phyloP scores from a whole-genome alignment of 2,797 vertebrate genomes.

The Aselliscus stoliczkanus region DNA sequence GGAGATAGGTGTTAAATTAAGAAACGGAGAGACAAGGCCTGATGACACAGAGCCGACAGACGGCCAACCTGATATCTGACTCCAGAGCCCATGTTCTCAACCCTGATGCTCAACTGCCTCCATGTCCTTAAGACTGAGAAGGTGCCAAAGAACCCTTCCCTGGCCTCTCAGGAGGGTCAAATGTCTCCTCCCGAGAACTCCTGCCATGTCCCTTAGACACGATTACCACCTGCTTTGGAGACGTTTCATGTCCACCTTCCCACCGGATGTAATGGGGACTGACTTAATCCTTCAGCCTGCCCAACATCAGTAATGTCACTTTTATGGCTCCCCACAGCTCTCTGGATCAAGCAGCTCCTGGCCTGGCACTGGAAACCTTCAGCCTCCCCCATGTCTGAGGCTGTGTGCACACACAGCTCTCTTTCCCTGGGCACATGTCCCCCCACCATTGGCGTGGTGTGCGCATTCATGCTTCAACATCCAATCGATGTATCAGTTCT shows the following conservation, averaged over 20 bases:
- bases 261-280: background rate
- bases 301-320: background rate
- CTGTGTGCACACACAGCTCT: too few relatives aligned
- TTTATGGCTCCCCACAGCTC: background rate
- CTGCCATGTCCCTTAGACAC: background rate
- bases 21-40: fast-evolving
- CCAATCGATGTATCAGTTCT: background rate
- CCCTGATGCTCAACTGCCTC: too few relatives aligned
- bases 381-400: fast-evolving
- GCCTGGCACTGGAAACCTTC: background rate
- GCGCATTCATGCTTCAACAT: background rate
- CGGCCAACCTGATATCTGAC: background rate
- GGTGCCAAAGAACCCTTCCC: fast-evolving
- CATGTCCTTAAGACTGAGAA: background rate
- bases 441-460: background rate
- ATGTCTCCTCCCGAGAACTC: background rate
- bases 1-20: background rate
- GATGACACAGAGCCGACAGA: background rate
- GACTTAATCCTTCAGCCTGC: background rate
- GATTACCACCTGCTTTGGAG: background rate
- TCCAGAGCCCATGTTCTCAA: background rate
- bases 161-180: background rate
- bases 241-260: background rate
- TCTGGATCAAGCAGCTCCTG: background rate
- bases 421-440: fast-evolving